Evolutionary conservation across 2,888 invertebrate genomes (phyloP), one percentile per base, ranked within the genome.

Genomic region (Cataglyphis rosenhaueri): DNA sequence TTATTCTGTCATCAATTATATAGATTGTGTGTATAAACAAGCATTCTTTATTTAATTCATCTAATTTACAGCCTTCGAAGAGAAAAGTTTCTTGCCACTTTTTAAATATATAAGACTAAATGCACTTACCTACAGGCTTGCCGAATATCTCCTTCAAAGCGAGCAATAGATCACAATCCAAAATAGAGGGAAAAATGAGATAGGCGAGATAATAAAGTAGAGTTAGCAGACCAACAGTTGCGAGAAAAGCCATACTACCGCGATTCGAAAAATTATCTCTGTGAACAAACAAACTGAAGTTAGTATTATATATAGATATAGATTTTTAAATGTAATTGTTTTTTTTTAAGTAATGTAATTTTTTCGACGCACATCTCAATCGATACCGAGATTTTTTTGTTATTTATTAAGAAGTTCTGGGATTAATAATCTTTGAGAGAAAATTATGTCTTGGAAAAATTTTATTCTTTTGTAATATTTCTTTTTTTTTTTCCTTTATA

Each of bases 71-170:
- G 3, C 10, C 12, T 0, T 10, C 10, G 4, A 38, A 70, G 10
- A 68, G 3, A n/a, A 52, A 71, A 38, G 4, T 62, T 52, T 18
- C 21, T 38, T 25, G 32, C 4, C 12, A 35, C 44, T 32, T 5
- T 48, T 48, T 18, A 35, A 1, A 12, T 3, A 3, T 55, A 12
- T 5, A 32, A 59, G 25, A 29, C 6, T 29, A 10, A 1, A 12
- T 21, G 21, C 71, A 94, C 95, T 95, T 95, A 96, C 96, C 95
- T 75, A 96, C 94, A 4, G 96, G 95, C 87, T 95, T 96, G 52
- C 97, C 97, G 92, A 96, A 96, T 88, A 95, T 95, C 76, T 96
- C 96, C 66, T 95, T 95, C 83, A 96, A 95, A 84, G 95, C 95
- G 65, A 97, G 93, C 66, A 95, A 94, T 32, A 96, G 93, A 94